These are phyloP conservation scores for Hycleus phaleratus DNA, from an alignment of 1,140 invertebrate species.

Conservation along the genomic window DNA sequence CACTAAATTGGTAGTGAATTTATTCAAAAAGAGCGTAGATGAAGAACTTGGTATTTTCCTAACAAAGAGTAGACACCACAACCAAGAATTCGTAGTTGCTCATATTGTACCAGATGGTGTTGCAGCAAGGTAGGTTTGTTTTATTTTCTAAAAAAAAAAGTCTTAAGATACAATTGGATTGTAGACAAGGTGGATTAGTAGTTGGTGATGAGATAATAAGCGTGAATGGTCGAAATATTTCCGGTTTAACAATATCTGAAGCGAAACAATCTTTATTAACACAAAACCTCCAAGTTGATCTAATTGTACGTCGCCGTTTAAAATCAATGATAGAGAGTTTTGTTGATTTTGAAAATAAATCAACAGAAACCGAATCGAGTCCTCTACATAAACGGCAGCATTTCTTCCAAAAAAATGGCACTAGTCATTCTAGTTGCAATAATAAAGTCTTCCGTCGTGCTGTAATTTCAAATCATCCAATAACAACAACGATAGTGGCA, in stretches of 20 bases:
- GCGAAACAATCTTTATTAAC: conserved; percentile 62
- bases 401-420: conserved; percentile 52
- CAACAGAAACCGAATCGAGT: conserved; percentile 19
- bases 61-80: conserved; percentile 62
- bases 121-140: conserved; percentile 44
- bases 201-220: conserved; percentile 78
- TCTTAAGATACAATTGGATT: too few relatives aligned
- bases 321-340: conserved; percentile 54
- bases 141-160: too few relatives aligned
- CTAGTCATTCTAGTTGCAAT: conserved; percentile 50
- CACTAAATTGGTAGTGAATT: conserved; percentile 49
- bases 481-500: conserved; percentile 25
- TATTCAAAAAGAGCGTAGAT: conserved; percentile 54
- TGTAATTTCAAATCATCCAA: conserved; percentile 41
- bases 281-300: conserved; percentile 61
- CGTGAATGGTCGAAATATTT: conserved; percentile 68
- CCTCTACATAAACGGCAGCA: conserved; percentile 40
- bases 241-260: conserved; percentile 67
- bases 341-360: conserved; percentile 55
- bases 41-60: conserved; percentile 80
- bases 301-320: conserved; percentile 47
- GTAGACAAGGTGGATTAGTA: conserved; percentile 58
- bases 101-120: conserved; percentile 71
- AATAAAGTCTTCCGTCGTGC: conserved; percentile 46
- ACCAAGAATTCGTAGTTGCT: conserved; percentile 72